Evolutionary conservation across 23 tunicate species (phyloP), one percentile per base, ranked within the genome.

Genomic region (Ciona savignyi): DNA sequence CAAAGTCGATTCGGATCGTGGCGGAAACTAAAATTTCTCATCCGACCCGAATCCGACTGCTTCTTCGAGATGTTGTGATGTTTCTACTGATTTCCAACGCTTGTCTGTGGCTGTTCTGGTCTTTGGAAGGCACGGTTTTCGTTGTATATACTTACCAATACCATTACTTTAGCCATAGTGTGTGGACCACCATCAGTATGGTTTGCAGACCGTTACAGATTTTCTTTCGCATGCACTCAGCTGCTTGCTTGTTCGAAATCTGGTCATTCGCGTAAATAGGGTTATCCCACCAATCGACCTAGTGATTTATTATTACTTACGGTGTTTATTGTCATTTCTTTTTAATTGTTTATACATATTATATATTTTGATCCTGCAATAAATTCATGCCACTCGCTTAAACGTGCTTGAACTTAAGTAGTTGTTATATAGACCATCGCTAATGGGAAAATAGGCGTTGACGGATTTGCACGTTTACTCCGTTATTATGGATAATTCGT

Each of bases 181-280:
- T 74, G 19, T 91, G 97, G 97, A 78, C 83, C 3, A 79, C 89
- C 22, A 71, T 83, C 3, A 32, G 77, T 2, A 91, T 91, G 97
- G 70, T 91, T 25, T 80, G 86, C 61, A 65, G 89, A 3, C 97
- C 97, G 11, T 71, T 91, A 23, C 80, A 68, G 35, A 91, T 91
- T 25, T 91, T 91, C 62, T 91, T 91, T 49, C 80, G 97, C 70
- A 91, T 91, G 97, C 97, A 91, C 66, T 91, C 97, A 0, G 89
- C 88, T 61, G 97, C 88, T 33, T 91, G 97, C 51, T 72, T 91
- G 30, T 91, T 91, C 72, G 91, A 91, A 72, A 65, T 90, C 4
- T 90, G 97, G 97, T 79, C 97, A 23, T 84, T 75, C 67, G 89
- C 97, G 3, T 90, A 64, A 84, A 9, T 9, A 42, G 56, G 9